phyloP scores from a whole-genome alignment of 2,797 vertebrate species.

The Champsocephalus gunnari region DNA sequence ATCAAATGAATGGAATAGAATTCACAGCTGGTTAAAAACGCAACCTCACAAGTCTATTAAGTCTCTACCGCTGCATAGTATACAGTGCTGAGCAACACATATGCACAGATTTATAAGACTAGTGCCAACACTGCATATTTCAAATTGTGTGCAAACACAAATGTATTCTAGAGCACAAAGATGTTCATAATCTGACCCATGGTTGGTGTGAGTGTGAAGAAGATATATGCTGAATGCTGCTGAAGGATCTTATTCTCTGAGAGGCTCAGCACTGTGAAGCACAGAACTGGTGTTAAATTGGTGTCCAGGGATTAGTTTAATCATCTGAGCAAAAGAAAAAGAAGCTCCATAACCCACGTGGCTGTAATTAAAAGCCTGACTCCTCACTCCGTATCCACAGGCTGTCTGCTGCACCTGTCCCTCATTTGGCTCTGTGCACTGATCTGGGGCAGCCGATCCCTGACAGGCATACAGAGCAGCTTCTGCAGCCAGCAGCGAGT shows the following conservation, averaged over 20 bases:
- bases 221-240: background rate
- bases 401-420: slow-evolving; percentile 77
- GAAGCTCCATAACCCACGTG: slow-evolving; percentile 51
- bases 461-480: slow-evolving; percentile 77
- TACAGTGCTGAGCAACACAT: background rate
- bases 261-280: slow-evolving; percentile 15
- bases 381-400: slow-evolving; percentile 60
- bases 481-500: slow-evolving; percentile 61
- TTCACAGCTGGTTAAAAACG: too few species aligned
- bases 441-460: slow-evolving; percentile 69
- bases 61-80: background rate
- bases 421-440: slow-evolving; percentile 59
- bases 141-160: background rate
- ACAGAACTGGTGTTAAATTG: slow-evolving; percentile 46
- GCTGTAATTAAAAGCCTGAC: slow-evolving; percentile 76
- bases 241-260: slow-evolving; percentile 5
- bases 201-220: background rate
- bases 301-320: slow-evolving; percentile 58
- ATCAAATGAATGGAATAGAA: too few species aligned
- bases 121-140: background rate
- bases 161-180: background rate
- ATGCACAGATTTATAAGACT: background rate
- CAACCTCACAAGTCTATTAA: background rate
- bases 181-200: background rate
- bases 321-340: slow-evolving; percentile 54